phyloP scores from a whole-genome alignment of 2,113 vertebrate genomes.

The Ramphastos sulfuratus region DNA sequence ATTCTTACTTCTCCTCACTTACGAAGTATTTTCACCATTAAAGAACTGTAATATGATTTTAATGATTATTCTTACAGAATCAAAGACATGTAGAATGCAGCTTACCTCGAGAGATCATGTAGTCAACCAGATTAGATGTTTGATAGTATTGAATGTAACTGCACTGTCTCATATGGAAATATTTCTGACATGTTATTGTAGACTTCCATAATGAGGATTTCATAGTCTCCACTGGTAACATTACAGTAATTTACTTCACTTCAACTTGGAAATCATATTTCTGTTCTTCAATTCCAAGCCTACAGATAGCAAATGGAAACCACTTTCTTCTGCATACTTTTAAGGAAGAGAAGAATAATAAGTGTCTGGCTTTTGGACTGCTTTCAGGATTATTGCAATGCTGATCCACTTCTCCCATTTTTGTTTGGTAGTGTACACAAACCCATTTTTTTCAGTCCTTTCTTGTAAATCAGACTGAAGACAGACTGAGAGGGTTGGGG shows the following conservation, averaged over 20 bases:
- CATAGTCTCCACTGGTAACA: neutral
- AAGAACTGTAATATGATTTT: neutral
- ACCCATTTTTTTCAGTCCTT: neutral
- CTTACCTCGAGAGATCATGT: neutral
- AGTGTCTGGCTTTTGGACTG: neutral
- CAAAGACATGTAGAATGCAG: neutral
- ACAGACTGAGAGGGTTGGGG: too few relatives aligned
- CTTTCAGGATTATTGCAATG: slow-evolving; percentile 15
- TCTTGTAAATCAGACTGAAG: neutral
- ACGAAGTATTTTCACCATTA: neutral
- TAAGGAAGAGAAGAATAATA: slow-evolving; percentile 10
- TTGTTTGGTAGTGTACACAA: neutral
- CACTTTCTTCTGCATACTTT: neutral
- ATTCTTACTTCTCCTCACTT: neutral
- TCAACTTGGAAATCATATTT: neutral
- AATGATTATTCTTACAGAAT: neutral
- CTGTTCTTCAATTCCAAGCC: neutral
- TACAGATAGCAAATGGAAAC: neutral
- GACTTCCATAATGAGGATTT: neutral
- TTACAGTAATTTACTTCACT: neutral
- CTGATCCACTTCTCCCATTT: neutral
- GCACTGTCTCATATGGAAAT: neutral
- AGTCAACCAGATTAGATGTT: neutral
- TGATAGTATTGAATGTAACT: neutral
- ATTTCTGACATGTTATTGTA: neutral